Evolutionary conservation across 2,888 invertebrate species (phyloP).

Genomic region (Marasmarcha lunaedactyla): DNA sequence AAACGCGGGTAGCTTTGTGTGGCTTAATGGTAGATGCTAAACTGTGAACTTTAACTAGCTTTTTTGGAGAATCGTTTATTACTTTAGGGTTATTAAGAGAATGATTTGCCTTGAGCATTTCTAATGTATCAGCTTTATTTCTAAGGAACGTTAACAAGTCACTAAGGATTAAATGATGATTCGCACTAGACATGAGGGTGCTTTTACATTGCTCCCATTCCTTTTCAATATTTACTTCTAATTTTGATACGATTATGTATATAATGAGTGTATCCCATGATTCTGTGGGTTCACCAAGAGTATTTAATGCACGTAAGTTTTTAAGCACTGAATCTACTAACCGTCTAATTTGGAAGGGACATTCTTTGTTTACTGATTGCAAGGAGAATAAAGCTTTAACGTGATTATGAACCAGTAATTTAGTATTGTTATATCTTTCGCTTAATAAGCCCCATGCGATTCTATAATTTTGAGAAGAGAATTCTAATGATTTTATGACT

Average conservation of each 20-base stretch:
- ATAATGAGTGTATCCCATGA: slow-evolving; percentile 15
- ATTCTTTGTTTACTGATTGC: slow-evolving; percentile 3
- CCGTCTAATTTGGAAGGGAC: slow-evolving; percentile 4
- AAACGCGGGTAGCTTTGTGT: neutral
- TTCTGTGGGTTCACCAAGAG: slow-evolving; percentile 8
- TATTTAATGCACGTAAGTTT: slow-evolving; percentile 4
- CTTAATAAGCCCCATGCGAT: slow-evolving; percentile 13
- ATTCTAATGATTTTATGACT: slow-evolving; percentile 13
- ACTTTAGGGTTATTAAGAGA: neutral
- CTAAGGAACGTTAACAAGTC: slow-evolving; percentile 1
- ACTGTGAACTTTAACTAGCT: neutral
- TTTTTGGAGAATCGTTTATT: neutral
- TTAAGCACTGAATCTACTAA: slow-evolving; percentile 6
- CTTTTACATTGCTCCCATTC: slow-evolving; percentile 13
- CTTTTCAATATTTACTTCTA: slow-evolving; percentile 11
- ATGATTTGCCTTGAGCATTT: slow-evolving; percentile 3
- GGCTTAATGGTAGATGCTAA: neutral
- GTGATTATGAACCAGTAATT: slow-evolving; percentile 11
- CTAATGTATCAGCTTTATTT: too few relatives aligned
- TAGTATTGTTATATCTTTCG: slow-evolving; percentile 11
- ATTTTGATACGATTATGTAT: slow-evolving; percentile 12
- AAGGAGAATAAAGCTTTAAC: slow-evolving; percentile 9
- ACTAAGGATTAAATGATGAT: neutral
- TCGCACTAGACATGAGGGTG: neutral
- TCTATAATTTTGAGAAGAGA: slow-evolving; percentile 10